phyloP scores from a whole-genome alignment of 2,888 invertebrate species.

The Ectobius pallidus region DNA sequence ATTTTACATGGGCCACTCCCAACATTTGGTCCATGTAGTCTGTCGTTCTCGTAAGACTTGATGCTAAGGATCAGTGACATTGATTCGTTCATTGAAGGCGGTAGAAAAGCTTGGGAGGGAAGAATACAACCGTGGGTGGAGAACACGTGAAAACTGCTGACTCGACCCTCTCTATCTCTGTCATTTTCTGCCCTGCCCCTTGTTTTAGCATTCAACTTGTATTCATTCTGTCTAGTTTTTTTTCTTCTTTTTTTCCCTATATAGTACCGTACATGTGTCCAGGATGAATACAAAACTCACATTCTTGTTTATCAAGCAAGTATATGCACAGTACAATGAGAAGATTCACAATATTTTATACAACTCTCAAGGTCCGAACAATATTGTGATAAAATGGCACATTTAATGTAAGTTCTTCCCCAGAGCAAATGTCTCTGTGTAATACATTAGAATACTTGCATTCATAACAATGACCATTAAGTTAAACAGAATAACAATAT shows the following conservation, averaged over 20 bases:
- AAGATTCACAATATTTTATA: too few relatives aligned
- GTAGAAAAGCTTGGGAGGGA: not conserved
- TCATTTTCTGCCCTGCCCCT: not conserved
- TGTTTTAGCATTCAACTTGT: not conserved
- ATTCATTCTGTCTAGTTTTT: not conserved
- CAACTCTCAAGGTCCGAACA: too few relatives aligned
- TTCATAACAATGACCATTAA: too few relatives aligned
- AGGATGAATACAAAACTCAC: not conserved
- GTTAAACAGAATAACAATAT: too few relatives aligned
- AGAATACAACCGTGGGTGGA: not conserved
- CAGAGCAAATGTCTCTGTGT: too few relatives aligned
- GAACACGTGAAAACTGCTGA: slow-evolving; percentile 15
- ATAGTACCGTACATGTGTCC: not conserved
- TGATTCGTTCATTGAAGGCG: slow-evolving; percentile 23
- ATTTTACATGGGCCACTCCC: slow-evolving; percentile 12
- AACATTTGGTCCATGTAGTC: slow-evolving; percentile 23
- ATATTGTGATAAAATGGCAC: too few relatives aligned
- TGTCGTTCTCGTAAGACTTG: slow-evolving; percentile 2
- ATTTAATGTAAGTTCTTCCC: too few relatives aligned
- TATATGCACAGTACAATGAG: not conserved
- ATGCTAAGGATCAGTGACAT: slow-evolving; percentile 28
- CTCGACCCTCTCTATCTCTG: slow-evolving; percentile 14
- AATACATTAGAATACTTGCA: too few relatives aligned
- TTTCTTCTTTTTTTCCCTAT: not conserved
- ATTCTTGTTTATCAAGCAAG: not conserved